Evolutionary conservation across 2,113 vertebrate species (phyloP).

Genomic region (Eira barbara): DNA sequence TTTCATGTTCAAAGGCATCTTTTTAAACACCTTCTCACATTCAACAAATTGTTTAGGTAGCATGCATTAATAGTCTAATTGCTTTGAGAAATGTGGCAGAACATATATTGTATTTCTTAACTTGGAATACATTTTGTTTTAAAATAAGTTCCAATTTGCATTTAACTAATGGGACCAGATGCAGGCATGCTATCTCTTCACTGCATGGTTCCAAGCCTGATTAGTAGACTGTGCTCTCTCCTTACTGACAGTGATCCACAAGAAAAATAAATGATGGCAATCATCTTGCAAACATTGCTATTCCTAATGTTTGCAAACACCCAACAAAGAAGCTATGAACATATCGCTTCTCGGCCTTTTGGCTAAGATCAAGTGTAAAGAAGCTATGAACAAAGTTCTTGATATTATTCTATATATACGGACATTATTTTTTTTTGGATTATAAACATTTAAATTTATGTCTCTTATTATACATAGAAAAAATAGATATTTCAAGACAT

Average conservation of each 20-base stretch:
- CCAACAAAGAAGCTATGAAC: neutral
- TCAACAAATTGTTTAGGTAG: neutral
- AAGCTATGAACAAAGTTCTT: neutral
- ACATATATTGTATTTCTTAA: neutral
- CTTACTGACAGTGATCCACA: neutral
- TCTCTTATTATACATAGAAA: neutral
- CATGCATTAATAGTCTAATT: neutral
- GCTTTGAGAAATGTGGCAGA: neutral
- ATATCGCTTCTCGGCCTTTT: too few relatives aligned
- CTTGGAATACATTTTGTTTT: neutral
- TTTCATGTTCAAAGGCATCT: neutral
- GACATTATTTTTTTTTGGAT: neutral
- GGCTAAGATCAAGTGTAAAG: too few relatives aligned
- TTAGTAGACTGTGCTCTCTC: neutral
- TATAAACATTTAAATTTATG: neutral
- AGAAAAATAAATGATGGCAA: neutral
- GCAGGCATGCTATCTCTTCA: neutral
- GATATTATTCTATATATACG: neutral
- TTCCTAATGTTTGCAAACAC: neutral
- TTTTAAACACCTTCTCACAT: neutral
- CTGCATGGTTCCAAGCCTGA: neutral
- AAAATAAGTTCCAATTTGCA: constrained; percentile 1
- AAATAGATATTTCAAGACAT: neutral
- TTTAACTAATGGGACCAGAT: neutral
- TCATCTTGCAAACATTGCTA: neutral